Base-by-base conservation (phyloP, 2,113 vertebrate species). In the Scartelaos histophorus region DNA sequence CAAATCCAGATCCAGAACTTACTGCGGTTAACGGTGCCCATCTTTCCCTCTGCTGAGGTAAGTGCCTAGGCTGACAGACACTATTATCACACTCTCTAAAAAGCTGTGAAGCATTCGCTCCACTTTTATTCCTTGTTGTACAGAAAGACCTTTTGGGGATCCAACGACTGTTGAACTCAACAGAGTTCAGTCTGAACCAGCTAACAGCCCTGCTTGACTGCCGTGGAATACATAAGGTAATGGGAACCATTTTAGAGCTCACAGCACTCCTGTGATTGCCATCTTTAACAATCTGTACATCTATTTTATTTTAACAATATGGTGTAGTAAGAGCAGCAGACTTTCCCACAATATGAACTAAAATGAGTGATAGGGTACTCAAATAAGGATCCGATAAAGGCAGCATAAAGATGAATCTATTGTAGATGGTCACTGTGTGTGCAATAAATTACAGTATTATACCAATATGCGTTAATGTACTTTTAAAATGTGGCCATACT, bases 171-270 rank as follows among this genome's bases (percentile, higher is more conserved):
- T 87, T 99, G 84, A 99, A 98, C 92, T 86, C 94, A 13, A 96
- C 97, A 0, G 97, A 99, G 90, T 92, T 93, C 79, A 94, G 92
- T 87, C 90, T 99, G 25, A 95, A 98, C 87, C 97, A 97, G 89
- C 93, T 99, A 73, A 99, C 95, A 0, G 97, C 95, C 74, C 82
- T 96, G 92, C 87, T 99, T 69, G 96, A 99, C 86, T 99, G 97
- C 92, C 94, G 96, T 2, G 95, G 96, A 69, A 92, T 99, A 53
- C 96, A 99, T 83, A 98, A 99, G 95, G 98, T 99, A 78, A 85
- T 73, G 46, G 58, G 29, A 49, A 25, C 70, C 62, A 34, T 70
- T 75, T 82, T 76, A 60, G 75, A 67, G 68, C 74, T 67, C 67
- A 73, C 49, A 82, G 77, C 49, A 69, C 73, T 66, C 19, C 62